Conservation (phyloP, 92 coral and sea anemone species). For the Porites evermanni region DNA sequence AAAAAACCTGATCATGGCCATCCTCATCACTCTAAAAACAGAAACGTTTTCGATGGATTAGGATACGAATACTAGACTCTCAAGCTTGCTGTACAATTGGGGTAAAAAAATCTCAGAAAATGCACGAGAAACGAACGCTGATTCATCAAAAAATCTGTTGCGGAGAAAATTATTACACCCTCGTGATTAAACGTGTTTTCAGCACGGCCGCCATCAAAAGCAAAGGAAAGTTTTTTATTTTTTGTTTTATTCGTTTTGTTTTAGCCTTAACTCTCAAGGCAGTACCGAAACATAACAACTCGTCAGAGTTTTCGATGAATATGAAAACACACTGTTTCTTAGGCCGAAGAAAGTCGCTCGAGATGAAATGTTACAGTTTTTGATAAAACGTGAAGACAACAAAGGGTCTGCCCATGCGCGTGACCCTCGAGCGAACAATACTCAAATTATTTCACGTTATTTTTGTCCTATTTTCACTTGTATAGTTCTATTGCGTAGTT, state of each 20-base stretch:
- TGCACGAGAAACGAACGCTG: background rate
- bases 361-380: slow-evolving; percentile 36
- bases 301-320: background rate
- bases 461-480: background rate
- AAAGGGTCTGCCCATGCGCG: slow-evolving; percentile 38
- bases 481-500: slow-evolving; percentile 4
- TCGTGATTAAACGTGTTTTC: slow-evolving; percentile 15
- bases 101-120: background rate
- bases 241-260: slow-evolving; percentile 7
- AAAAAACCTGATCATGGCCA: slow-evolving; percentile 76
- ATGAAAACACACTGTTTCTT: background rate
- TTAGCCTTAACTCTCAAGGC: slow-evolving; percentile 8
- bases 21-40: slow-evolving; percentile 63
- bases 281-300: background rate
- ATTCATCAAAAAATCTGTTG: background rate
- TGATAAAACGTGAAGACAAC: slow-evolving; percentile 24
- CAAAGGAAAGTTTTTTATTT: slow-evolving; percentile 6
- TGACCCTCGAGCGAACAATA: slow-evolving; percentile 30
- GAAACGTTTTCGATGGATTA: slow-evolving; percentile 72
- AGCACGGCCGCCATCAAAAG: background rate
- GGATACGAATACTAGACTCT: slow-evolving; percentile 57
- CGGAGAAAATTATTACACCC: background rate
- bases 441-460: background rate
- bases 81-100: background rate
- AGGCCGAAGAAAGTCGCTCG: slow-evolving; percentile 7